These are phyloP conservation scores for Melanotaenia maccullochi DNA, from an alignment of 2,797 vertebrate species.

Conservation along the genomic window DNA sequence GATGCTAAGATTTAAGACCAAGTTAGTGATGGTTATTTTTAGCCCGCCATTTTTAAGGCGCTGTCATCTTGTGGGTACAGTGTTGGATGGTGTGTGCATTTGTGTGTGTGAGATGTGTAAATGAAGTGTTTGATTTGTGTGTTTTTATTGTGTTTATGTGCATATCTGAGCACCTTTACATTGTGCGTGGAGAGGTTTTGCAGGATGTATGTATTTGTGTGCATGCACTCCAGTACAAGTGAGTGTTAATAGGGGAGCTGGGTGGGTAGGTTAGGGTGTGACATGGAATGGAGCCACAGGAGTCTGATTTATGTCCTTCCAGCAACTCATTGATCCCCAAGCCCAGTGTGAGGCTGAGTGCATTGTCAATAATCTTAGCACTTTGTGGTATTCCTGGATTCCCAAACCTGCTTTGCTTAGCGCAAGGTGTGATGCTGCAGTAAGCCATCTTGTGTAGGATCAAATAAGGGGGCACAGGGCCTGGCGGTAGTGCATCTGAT, in stretches of 20 bases:
- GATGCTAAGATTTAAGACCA: conserved; percentile 88
- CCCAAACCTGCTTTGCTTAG: conserved; percentile 61
- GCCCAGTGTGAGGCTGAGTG: conserved; percentile 77
- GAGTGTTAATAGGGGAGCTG: conserved; percentile 63
- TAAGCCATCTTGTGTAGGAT: conserved; percentile 71
- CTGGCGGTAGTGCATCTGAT: conserved; percentile 62
- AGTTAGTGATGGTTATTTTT: conserved; percentile 90
- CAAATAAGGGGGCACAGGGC: conserved; percentile 58
- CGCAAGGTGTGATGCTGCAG: conserved; percentile 69
- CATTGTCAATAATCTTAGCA: conserved; percentile 81
- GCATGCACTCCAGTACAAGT: conserved; percentile 24
- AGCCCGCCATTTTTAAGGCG: conserved; percentile 83
- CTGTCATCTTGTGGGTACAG: conserved; percentile 78
- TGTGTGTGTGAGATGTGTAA: conserved; percentile 36
- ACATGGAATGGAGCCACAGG: conserved; percentile 69
- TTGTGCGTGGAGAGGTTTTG: conserved; percentile 27
- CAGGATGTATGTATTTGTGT: conserved; percentile 26
- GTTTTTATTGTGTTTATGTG: conserved; percentile 36
- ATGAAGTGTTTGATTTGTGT: conserved; percentile 45
- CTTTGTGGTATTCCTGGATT: conserved; percentile 82
- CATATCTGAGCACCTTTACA: background rate
- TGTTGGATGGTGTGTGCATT: conserved; percentile 36
- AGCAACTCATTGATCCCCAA: conserved; percentile 71
- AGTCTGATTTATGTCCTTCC: conserved; percentile 80
- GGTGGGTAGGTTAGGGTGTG: conserved; percentile 68